Conservation (phyloP, 2,797 vertebrate species). For the Bovichtus variegatus region DNA sequence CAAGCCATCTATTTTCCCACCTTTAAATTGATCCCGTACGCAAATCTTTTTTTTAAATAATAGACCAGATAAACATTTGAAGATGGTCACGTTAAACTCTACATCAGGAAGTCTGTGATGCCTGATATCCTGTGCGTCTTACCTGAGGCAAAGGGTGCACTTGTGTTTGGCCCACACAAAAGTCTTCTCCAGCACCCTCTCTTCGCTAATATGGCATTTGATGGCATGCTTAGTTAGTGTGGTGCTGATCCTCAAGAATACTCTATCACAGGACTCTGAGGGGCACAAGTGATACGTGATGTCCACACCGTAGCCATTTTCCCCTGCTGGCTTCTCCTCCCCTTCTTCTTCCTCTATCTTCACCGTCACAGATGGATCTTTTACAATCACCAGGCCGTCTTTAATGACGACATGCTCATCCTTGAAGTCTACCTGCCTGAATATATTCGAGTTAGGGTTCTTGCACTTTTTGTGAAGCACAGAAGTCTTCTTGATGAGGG, state of each 20-base stretch:
- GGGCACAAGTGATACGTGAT: conserved; percentile 83
- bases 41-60: background rate
- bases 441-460: conserved; percentile 23
- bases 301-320: conserved; percentile 53
- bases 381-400: conserved; percentile 67
- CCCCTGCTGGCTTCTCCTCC: conserved; percentile 17
- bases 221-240: conserved; percentile 90
- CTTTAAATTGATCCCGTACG: background rate
- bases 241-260: conserved; percentile 83
- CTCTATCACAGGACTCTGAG: conserved; percentile 86
- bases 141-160: conserved; percentile 91
- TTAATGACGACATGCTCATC: conserved; percentile 77
- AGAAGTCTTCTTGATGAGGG: conserved; percentile 72
- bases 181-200: conserved; percentile 91
- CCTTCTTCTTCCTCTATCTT: conserved; percentile 21
- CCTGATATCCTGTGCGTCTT: conserved; percentile 39
- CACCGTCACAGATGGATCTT: conserved; percentile 16
- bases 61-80: background rate
- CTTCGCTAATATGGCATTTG: conserved; percentile 89
- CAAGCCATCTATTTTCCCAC: background rate
- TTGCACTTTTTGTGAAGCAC: conserved; percentile 68
- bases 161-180: conserved; percentile 93
- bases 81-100: background rate
- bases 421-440: conserved; percentile 55
- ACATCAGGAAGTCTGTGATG: background rate